Evolutionary conservation across 2,113 vertebrate genomes (phyloP).

Genomic region (Genyomyrus donnyi): DNA sequence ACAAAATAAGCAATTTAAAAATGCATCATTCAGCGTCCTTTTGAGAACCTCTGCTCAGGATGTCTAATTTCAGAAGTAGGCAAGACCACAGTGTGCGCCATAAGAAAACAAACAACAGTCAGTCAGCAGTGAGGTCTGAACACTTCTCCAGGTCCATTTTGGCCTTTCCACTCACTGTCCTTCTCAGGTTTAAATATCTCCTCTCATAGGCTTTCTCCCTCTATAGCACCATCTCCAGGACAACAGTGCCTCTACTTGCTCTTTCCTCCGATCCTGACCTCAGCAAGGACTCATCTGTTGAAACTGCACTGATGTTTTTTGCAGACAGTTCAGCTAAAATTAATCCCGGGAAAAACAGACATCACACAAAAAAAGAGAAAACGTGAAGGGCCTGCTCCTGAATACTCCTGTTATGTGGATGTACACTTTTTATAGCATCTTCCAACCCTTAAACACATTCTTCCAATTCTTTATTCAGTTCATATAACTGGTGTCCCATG

Average conservation of each 20-base stretch:
- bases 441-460: not conserved
- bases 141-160: not conserved
- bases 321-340: not conserved
- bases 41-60: not conserved
- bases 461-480: not conserved
- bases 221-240: not conserved
- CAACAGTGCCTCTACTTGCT: not conserved
- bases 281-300: not conserved
- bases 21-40: not conserved
- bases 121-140: not conserved
- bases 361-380: not conserved
- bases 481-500: not conserved
- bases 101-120: not conserved
- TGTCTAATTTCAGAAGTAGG: not conserved
- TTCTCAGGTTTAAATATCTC: not conserved
- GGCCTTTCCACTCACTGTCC: not conserved
- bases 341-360: not conserved
- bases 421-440: not conserved
- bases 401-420: not conserved
- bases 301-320: not conserved
- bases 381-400: not conserved
- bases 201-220: not conserved
- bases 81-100: not conserved
- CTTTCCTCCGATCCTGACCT: not conserved
- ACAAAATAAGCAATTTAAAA: not conserved